Percentiles rank a stretch among this genome's conserved stretches.
Conservation (phyloP, 53 echinoderm and acorn worm species). For the Patiria pectinifera region DNA sequence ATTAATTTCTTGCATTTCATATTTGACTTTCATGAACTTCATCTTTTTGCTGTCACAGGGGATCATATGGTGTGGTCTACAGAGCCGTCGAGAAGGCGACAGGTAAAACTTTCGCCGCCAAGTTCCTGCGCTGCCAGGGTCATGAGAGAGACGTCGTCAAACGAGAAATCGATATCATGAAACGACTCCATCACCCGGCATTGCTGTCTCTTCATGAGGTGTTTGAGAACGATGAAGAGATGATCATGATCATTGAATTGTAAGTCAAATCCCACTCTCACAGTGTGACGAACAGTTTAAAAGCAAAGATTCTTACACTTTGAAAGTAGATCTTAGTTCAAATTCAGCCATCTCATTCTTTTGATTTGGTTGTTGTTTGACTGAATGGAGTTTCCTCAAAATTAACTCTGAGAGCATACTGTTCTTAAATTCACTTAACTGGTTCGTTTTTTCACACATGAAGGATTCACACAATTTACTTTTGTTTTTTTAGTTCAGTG, state of each 20-base stretch:
- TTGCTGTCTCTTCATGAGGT: constrained; percentile 94
- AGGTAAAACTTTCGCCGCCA: constrained; percentile 95
- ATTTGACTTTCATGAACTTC: not conserved
- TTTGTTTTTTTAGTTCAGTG: no score
- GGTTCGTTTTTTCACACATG: no score
- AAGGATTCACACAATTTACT: no score
- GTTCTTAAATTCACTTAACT: no score
- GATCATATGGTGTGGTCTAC: constrained; percentile 97
- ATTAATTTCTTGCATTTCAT: not conserved
- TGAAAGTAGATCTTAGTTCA: no score
- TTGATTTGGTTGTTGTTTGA: no score
- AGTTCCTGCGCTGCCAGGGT: constrained; percentile 91
- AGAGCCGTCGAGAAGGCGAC: constrained; percentile 94
- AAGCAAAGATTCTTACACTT: not conserved
- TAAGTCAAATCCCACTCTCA: constrained; percentile 56
- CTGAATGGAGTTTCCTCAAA: no score
- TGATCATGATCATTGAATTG: constrained; percentile 98
- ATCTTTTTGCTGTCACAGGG: constrained; percentile 62
- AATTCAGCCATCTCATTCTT: no score
- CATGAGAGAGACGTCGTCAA: constrained; percentile 85
- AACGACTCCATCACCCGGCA: constrained; percentile 79
- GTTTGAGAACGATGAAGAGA: constrained; percentile 97
- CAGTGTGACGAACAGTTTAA: no score
- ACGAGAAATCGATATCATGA: constrained; percentile 95
- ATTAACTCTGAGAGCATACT: no score